Percentiles rank a stretch among this genome's conserved stretches.
Conservation (phyloP, 2,797 vertebrate species). For the Trachurus trachurus region DNA sequence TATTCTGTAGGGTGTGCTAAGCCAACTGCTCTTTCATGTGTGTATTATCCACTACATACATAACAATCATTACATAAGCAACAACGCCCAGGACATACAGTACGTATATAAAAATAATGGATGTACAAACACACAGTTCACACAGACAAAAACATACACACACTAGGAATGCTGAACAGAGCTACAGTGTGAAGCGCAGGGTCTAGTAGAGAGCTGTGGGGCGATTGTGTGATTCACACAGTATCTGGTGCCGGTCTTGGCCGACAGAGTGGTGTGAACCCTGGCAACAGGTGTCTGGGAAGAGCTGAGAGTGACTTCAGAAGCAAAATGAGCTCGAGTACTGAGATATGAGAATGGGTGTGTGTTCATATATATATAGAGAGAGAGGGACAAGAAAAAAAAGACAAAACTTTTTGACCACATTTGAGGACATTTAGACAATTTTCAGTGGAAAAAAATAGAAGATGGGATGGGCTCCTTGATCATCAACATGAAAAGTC, state of each 20-base stretch:
- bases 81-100: neutral
- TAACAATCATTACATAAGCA: neutral
- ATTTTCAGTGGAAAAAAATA: neutral
- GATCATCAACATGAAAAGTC: neutral
- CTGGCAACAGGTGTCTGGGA: constrained; percentile 61
- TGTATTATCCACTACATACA: neutral
- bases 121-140: neutral
- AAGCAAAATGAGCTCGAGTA: constrained; percentile 31
- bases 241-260: constrained; percentile 60
- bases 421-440: neutral
- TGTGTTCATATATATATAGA: neutral
- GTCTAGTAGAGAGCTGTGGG: constrained; percentile 9
- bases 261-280: constrained; percentile 52
- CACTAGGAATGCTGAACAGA: neutral
- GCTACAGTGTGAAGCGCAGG: constrained; percentile 14
- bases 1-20: neutral
- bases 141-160: neutral
- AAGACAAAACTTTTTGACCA: neutral
- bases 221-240: constrained; percentile 62
- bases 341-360: constrained; percentile 17
- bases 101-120: neutral
- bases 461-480: neutral
- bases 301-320: constrained; percentile 34
- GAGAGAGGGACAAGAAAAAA: neutral
- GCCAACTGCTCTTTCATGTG: neutral